These are phyloP conservation scores for Simalia tracyae DNA, from an alignment of 2,797 vertebrate genomes.

Conservation along the genomic window DNA sequence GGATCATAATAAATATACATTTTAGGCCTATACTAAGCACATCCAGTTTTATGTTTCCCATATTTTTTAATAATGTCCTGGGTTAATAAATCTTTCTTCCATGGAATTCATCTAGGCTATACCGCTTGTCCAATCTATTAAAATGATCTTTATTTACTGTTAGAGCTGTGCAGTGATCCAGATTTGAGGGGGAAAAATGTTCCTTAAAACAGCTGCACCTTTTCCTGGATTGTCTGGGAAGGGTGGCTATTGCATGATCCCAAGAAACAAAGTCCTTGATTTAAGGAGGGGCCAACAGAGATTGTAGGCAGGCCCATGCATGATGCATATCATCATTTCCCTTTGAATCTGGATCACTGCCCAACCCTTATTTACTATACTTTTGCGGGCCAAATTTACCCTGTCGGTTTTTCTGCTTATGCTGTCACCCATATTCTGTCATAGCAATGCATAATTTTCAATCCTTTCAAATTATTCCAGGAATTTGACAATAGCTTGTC, in stretches of 20 bases:
- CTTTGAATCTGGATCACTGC: not conserved
- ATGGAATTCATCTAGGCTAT: not conserved
- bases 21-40: not conserved
- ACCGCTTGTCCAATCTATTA: not conserved
- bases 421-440: not conserved
- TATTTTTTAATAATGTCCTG: not conserved
- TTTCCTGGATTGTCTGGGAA: not conserved
- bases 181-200: not conserved
- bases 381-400: not conserved
- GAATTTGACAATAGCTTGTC: not conserved
- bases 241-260: not conserved
- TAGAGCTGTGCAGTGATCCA: not conserved
- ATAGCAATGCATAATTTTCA: not conserved
- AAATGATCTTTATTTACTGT: not conserved
- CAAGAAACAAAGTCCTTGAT: not conserved
- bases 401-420: not conserved
- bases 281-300: not conserved
- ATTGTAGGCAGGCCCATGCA: not conserved
- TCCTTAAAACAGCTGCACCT: not conserved
- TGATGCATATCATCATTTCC: not conserved
- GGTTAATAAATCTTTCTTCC: not conserved
- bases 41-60: not conserved
- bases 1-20: not conserved
- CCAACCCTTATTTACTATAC: not conserved
- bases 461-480: not conserved